Conservation (phyloP, 1,140 invertebrate species). For the Cherax quadricarinatus region DNA sequence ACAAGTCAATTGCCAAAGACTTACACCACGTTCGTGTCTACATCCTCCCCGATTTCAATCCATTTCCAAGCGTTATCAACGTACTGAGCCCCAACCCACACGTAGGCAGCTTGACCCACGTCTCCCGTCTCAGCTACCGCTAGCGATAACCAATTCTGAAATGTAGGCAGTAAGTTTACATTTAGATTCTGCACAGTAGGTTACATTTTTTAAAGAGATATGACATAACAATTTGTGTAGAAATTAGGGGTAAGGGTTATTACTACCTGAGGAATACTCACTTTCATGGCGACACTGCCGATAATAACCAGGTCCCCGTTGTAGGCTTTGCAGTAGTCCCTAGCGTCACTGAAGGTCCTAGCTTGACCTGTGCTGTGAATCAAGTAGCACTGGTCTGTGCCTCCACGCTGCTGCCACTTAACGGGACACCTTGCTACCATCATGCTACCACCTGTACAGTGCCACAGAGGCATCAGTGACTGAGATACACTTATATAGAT, state of each 20-base stretch:
- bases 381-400: slow-evolving; percentile 31
- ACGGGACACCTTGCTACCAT: slow-evolving; percentile 51
- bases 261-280: slow-evolving; percentile 4
- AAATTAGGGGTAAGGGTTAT: background rate
- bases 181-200: too few species aligned
- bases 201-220: too few species aligned
- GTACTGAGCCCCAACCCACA: slow-evolving; percentile 50
- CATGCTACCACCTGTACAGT: background rate
- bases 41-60: background rate
- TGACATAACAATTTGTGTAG: too few species aligned
- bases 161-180: background rate
- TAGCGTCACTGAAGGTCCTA: slow-evolving; percentile 26
- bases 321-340: slow-evolving; percentile 31
- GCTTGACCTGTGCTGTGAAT: slow-evolving; percentile 12
- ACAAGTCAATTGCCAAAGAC: background rate
- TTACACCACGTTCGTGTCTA: slow-evolving; percentile 13
- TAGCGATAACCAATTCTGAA: slow-evolving; percentile 26
- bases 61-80: slow-evolving; percentile 9
- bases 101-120: slow-evolving; percentile 25
- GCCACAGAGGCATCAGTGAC: background rate
- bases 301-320: slow-evolving; percentile 25
- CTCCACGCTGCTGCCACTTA: slow-evolving; percentile 10
- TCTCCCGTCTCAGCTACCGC: slow-evolving; percentile 22
- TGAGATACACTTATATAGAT: too few species aligned
- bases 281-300: background rate